Evolutionary conservation across 2,113 vertebrate genomes (phyloP), one percentile per base, ranked within the genome.

Genomic region (Caracal caracal): DNA sequence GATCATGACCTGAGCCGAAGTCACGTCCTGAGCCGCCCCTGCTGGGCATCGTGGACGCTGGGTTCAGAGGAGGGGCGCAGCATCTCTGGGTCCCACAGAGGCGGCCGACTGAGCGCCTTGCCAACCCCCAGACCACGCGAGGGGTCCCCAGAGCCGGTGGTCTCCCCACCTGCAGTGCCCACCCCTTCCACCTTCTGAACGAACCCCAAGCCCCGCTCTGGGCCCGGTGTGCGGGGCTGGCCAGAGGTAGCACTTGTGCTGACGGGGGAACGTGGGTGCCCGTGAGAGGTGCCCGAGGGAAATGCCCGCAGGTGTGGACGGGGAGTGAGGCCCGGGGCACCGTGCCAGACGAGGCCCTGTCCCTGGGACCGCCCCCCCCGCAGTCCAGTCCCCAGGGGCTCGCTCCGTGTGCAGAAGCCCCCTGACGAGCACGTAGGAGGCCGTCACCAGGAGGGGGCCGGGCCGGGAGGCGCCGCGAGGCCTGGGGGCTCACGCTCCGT

Each of bases 221-320:
- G 28, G 35, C 9, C 5, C 0, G 12, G n/a, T 2, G 1, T 10
- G 51, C 47, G 61, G 61, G 11, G 4, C 28, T 49, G n/a, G 63
- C 49, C 28, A 11, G 63, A 68, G 49, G 70, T 28, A 43, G 65
- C 78, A 1, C 0, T 2, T 12, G 7, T 17, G 63, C 43, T 43
- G 43, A 43, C 8, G 43, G 43, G 63, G 2, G 2, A 6, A 3
- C 1, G 49, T 20, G 0, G 0, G 40, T 59, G 56, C 56, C 56
- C 56, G 56, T 10, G 33, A 89, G 40, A 19, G 26, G 65, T 3
- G 10, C 66, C 65, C 0, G 2, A 20, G 85, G 26, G 8, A 33
- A 13, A 40, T 24, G 61, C 49, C 49, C 20, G 51, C 49, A 10
- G 15, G 59, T 53, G 61, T 20, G 20, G 19, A 3, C 0, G 9